Base-by-base conservation (phyloP, 2,888 invertebrate genomes). In the Scrobipalpa costella region DNA sequence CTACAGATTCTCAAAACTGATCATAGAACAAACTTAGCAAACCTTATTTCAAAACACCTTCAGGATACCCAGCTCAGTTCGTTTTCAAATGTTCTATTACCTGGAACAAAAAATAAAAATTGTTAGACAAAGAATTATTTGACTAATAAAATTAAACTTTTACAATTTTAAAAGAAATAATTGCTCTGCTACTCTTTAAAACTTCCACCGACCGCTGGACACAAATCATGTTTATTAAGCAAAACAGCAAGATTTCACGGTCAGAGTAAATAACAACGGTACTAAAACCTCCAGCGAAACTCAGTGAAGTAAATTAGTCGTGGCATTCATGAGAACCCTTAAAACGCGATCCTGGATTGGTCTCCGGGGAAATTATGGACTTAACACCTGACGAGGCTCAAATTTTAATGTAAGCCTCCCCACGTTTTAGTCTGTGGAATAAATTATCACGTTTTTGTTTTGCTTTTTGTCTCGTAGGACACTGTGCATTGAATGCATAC, bases 331-430 rank as follows among this genome's bases (percentile, higher is more conserved):
- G 81, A 80, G 85, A 84, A 86, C 88, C 90, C 88, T 90, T 89
- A 88, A 90, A 90, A 88, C 81, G 83, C 81, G 78, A 85, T 88
- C 79, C 85, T 73, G 81, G 78, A 90, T 90, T 83, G 88, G 83
- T 80, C 90, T 85, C 89, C 38, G 44, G 91, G 90, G 91, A 91
- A 91, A 91, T 91, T 90, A 91, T 88, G 89, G 88, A 88, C 90
- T 91, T 90, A 89, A 79, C 90, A 90, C 90, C 91, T 90, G 90
- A 88, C 89, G 82, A 84, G 85, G 85, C 84, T 87, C 88, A 90
- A 90, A 91, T 88, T 91, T 90, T 91, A 90, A 90, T 89, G 89
- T 80, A 74, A 75, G 68, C 70, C 73, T 77, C 78, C 76, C 72
- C 77, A 69, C 75, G 76, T 80, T 80, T 79, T 75, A 79, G 76